A percentile compares a stretch with the other conserved stretches of the same genome.
phyloP scores from a whole-genome alignment of 2,888 invertebrate genomes.

The Papilio gigon region DNA sequence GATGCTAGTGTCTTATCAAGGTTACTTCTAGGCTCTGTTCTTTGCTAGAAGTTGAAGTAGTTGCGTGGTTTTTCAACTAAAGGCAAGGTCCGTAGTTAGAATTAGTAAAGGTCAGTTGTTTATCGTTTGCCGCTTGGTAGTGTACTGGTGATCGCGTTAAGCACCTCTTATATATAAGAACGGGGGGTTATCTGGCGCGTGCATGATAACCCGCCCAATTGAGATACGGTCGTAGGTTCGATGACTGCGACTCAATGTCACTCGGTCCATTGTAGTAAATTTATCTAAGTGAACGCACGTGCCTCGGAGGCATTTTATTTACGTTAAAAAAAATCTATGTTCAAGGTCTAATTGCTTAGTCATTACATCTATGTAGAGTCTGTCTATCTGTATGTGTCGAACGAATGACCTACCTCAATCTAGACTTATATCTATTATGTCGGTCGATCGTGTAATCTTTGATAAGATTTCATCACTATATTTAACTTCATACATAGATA shows the following conservation, averaged over 20 bases:
- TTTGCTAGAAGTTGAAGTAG: not conserved
- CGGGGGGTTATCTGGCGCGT: conserved; percentile 75
- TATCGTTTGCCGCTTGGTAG: conserved; percentile 59
- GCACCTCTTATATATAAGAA: conserved; percentile 66
- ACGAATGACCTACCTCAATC: conserved; percentile 43
- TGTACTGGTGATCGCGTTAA: conserved; percentile 63
- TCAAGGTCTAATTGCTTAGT: conserved; percentile 2
- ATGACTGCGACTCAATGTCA: conserved; percentile 79
- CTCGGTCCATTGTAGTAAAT: conserved; percentile 71
- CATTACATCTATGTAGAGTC: not conserved
- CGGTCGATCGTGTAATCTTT: not conserved
- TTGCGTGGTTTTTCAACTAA: not conserved
- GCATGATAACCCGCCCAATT: conserved; percentile 74
- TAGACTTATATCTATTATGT: not conserved
- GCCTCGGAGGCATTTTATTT: conserved; percentile 12
- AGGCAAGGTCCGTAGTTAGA: conserved; percentile 44
- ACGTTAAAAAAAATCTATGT: not conserved
- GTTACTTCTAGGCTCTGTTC: not conserved
- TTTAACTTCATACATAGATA: no score
- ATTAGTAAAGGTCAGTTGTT: conserved; percentile 42
- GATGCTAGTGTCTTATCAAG: not conserved
- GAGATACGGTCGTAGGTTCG: conserved; percentile 66
- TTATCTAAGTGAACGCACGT: conserved; percentile 57
- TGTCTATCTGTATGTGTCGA: not conserved
- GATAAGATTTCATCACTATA: not conserved